These are phyloP conservation scores for Geophilus truncorum DNA, from an alignment of 2,888 invertebrate species.

Conservation along the genomic window DNA sequence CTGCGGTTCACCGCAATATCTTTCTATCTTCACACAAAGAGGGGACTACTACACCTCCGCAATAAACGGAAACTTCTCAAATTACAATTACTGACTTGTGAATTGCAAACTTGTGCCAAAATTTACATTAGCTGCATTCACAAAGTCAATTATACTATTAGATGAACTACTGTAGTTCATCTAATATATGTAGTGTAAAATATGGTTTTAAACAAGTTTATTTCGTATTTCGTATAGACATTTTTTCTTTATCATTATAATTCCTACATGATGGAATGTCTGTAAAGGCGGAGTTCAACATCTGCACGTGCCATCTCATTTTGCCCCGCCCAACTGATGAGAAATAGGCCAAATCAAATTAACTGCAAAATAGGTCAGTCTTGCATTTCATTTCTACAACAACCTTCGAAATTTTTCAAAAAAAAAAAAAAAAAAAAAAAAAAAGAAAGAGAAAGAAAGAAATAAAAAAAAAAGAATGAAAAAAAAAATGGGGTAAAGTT, in stretches of 20 bases:
- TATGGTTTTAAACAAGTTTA: too few relatives aligned
- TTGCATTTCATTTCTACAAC: constrained; percentile 34
- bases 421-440: constrained; percentile 34
- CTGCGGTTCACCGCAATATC: constrained; percentile 14
- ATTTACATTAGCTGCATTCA: too few relatives aligned
- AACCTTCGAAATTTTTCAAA: constrained; percentile 29
- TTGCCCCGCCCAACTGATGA: constrained; percentile 14
- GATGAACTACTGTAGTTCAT: too few relatives aligned
- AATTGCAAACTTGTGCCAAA: too few relatives aligned
- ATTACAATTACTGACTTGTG: too few relatives aligned
- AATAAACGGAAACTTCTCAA: background rate
- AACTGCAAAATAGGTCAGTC: background rate
- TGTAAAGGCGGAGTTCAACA: background rate
- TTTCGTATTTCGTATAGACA: background rate
- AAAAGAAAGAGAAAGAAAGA: background rate
- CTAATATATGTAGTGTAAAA: too few relatives aligned
- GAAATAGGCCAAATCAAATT: constrained; percentile 21
- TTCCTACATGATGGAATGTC: background rate
- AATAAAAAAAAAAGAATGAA: background rate
- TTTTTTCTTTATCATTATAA: background rate
- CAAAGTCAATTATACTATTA: too few relatives aligned
- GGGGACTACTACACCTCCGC: background rate
- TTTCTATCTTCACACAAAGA: background rate
- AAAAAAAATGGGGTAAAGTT: background rate
- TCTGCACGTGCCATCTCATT: constrained; percentile 21